These are phyloP conservation scores for Gambusia affinis DNA, from an alignment of 2,113 vertebrate genomes.

Conservation along the genomic window DNA sequence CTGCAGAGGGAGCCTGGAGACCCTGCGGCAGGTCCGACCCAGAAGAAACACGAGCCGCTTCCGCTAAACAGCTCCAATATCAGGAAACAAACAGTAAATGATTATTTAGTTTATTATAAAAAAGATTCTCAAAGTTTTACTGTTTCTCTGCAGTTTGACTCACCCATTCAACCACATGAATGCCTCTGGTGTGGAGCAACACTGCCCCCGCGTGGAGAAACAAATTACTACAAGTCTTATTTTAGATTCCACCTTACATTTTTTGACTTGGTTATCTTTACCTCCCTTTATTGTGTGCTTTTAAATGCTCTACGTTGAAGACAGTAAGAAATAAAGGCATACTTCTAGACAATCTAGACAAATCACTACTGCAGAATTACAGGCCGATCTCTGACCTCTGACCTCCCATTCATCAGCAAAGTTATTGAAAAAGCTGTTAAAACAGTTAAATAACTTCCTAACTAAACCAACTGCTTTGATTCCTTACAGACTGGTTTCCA, in stretches of 20 bases:
- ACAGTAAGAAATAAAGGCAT: too few relatives aligned
- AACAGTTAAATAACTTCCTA: too few relatives aligned
- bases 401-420: too few relatives aligned
- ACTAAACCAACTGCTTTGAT: too few relatives aligned
- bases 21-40: background rate
- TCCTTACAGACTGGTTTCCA: too few relatives aligned
- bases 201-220: slow-evolving; percentile 37
- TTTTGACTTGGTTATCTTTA: background rate
- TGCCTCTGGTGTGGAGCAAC: slow-evolving; percentile 10
- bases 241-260: background rate
- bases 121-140: background rate
- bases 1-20: background rate
- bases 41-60: background rate
- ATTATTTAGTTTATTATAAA: background rate
- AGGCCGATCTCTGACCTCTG: too few relatives aligned
- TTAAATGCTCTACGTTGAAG: too few relatives aligned
- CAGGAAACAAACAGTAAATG: background rate
- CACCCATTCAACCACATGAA: background rate
- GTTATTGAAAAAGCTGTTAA: too few relatives aligned
- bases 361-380: too few relatives aligned
- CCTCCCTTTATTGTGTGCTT: too few relatives aligned
- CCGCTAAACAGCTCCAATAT: background rate
- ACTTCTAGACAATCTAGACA: too few relatives aligned
- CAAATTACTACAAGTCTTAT: background rate
- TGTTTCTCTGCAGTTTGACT: background rate